A percentile compares a stretch with the other conserved stretches of the same genome.
These are phyloP conservation scores for Leucophenga varia DNA, from an alignment of 1,140 invertebrate genomes.

Conservation along the genomic window DNA sequence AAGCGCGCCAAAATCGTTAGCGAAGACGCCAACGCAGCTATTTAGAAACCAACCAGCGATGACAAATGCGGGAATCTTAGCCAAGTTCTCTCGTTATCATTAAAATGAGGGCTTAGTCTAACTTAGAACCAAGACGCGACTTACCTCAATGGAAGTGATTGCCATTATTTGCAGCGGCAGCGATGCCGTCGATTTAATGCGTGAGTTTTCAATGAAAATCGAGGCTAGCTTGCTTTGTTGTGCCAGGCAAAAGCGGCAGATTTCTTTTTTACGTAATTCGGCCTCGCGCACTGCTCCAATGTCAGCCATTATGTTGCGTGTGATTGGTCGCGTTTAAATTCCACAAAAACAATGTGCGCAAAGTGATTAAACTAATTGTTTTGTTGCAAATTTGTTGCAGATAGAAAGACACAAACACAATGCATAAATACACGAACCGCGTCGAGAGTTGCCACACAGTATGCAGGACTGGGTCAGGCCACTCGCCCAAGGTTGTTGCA, in stretches of 20 bases:
- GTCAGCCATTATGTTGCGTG: conserved; percentile 21
- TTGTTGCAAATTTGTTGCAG: not conserved
- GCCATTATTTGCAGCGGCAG: conserved; percentile 73
- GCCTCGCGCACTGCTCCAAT: conserved; percentile 19
- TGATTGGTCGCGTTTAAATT: too few species aligned
- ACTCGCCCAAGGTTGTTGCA: not conserved
- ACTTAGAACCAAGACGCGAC: conserved; percentile 22
- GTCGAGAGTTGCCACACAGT: conserved; percentile 5
- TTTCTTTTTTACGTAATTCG: conserved; percentile 57
- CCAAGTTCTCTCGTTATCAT: conserved; percentile 28
- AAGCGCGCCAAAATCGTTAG: conserved; percentile 21
- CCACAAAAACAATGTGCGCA: conserved; percentile 1
- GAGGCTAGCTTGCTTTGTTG: conserved; percentile 61
- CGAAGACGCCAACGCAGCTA: conserved; percentile 39
- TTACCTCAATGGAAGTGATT: conserved; percentile 74
- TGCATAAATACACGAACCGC: conserved; percentile 29
- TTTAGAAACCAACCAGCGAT: conserved; percentile 33
- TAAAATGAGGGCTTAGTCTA: conserved; percentile 18
- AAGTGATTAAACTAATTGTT: not conserved
- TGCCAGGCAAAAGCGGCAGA: conserved; percentile 73
- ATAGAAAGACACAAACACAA: conserved; percentile 16
- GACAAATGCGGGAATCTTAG: conserved; percentile 18
- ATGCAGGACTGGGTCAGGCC: too few species aligned
- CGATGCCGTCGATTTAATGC: conserved; percentile 63
- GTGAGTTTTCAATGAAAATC: conserved; percentile 65